phyloP scores from a whole-genome alignment of 2,797 vertebrate genomes.

The Acanthurus tractus region DNA sequence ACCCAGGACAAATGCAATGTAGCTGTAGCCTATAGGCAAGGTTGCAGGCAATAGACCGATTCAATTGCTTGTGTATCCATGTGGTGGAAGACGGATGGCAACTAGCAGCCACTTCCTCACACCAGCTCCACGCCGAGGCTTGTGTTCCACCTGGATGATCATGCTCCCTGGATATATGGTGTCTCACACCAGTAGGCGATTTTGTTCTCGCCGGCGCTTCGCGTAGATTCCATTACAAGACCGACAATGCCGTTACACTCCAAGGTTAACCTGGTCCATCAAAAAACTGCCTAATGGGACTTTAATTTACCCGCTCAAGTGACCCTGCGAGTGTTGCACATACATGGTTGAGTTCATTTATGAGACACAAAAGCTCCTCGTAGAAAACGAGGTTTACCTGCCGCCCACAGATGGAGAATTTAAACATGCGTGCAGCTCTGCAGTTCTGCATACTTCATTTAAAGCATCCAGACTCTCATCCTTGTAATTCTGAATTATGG shows the following conservation, averaged over 20 bases:
- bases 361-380: neutral
- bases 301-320: constrained; percentile 58
- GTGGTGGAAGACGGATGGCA: constrained; percentile 46
- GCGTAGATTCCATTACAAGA: constrained; percentile 55
- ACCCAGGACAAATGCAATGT: constrained; percentile 22
- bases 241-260: constrained; percentile 53
- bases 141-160: constrained; percentile 40
- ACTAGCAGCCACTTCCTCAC: constrained; percentile 24
- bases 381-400: constrained; percentile 1
- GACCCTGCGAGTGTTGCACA: constrained; percentile 25
- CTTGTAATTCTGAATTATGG: constrained; percentile 22
- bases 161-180: constrained; percentile 27
- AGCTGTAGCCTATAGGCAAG: constrained; percentile 31
- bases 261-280: constrained; percentile 61
- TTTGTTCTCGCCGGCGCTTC: constrained; percentile 30
- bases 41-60: constrained; percentile 23
- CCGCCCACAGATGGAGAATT: neutral
- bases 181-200: constrained; percentile 50
- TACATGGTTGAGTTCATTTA: constrained; percentile 25
- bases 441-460: constrained; percentile 1
- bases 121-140: constrained; percentile 9
- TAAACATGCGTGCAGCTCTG: neutral
- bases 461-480: neutral
- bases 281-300: constrained; percentile 44
- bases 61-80: constrained; percentile 36